A percentile compares a stretch with the other conserved stretches of the same genome.
phyloP scores from a whole-genome alignment of 2,888 invertebrate genomes.

The Metellina segmentata region DNA sequence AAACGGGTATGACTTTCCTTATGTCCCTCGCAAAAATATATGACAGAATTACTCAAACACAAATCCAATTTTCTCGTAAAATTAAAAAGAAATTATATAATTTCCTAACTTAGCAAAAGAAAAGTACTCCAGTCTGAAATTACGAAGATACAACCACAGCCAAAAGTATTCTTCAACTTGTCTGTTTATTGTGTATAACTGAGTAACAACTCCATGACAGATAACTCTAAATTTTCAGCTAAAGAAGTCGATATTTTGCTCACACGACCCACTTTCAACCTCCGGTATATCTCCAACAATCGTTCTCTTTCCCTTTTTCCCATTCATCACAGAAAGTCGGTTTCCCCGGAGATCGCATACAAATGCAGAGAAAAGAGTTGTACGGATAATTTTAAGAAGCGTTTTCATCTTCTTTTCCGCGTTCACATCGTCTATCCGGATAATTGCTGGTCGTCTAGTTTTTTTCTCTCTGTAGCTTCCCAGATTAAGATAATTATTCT shows the following conservation, averaged over 20 bases:
- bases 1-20: too few relatives aligned
- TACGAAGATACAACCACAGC: too few relatives aligned
- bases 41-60: too few relatives aligned
- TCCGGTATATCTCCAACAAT: not conserved
- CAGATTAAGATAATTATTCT: too few relatives aligned
- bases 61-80: too few relatives aligned
- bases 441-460: not conserved
- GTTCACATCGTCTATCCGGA: not conserved
- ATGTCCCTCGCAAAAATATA: too few relatives aligned
- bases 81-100: too few relatives aligned
- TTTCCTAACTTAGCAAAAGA: not conserved
- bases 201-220: not conserved
- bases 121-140: too few relatives aligned
- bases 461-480: too few relatives aligned
- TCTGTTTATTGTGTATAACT: too few relatives aligned
- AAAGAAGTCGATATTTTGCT: slow-evolving; percentile 18
- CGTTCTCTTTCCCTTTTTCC: not conserved
- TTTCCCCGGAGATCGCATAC: not conserved
- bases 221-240: not conserved
- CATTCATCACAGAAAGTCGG: not conserved
- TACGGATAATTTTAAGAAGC: not conserved
- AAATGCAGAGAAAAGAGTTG: not conserved
- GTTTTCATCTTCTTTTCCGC: not conserved
- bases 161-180: not conserved
- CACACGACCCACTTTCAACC: slow-evolving; percentile 31